phyloP scores from a whole-genome alignment of 2,797 vertebrate species.

The Rhinichthys osculus region DNA sequence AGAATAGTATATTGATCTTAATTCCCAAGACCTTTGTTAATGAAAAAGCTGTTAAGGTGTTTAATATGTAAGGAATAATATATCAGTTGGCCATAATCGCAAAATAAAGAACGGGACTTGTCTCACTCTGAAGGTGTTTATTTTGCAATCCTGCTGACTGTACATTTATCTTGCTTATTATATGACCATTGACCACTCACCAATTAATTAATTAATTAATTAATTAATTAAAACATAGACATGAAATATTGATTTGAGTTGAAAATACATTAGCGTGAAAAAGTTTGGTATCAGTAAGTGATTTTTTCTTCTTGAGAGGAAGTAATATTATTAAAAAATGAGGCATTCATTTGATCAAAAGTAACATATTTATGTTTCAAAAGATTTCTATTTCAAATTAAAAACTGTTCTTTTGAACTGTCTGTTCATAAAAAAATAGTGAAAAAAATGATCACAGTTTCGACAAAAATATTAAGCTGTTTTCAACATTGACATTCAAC shows the following conservation, averaged over 20 bases:
- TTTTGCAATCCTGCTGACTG: not conserved
- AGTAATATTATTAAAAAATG: no score
- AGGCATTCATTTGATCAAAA: no score
- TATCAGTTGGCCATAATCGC: not conserved
- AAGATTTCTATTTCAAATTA: not conserved
- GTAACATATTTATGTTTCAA: not conserved
- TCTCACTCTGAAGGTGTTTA: not conserved
- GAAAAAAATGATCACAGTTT: not conserved
- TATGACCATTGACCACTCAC: not conserved
- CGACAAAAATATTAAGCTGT: not conserved
- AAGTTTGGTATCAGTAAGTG: not conserved
- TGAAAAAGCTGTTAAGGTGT: slow-evolving; percentile 50
- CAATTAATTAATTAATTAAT: not conserved
- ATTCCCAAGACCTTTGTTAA: slow-evolving; percentile 48
- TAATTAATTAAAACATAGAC: not conserved
- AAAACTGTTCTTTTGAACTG: no score
- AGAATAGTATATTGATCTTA: slow-evolving; percentile 51
- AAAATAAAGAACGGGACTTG: not conserved
- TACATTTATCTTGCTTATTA: not conserved
- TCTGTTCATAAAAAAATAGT: not conserved
- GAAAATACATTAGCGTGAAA: not conserved
- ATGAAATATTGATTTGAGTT: not conserved
- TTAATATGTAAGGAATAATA: slow-evolving; percentile 36
- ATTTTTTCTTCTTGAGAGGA: not conserved
- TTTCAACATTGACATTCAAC: not conserved